Evolutionary conservation across 2,797 vertebrate genomes (phyloP), one percentile per base, ranked within the genome.

Genomic region (Sciurus carolinensis): DNA sequence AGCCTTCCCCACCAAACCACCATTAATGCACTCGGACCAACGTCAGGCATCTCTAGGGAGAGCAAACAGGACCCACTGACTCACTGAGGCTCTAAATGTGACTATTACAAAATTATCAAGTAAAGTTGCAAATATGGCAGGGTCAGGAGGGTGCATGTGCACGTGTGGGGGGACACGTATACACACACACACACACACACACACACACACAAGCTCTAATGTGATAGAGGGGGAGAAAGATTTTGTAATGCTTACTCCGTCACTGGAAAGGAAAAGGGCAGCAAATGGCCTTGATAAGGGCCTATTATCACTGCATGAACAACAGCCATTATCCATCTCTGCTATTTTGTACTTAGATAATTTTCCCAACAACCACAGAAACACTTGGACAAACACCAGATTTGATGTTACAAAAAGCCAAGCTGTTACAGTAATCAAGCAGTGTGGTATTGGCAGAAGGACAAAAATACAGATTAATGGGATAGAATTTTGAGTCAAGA

Each of bases 101-200:
- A 98, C 95, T 97, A 97, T 98, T 98, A 97, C 95, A 26, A 98
- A 97, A 97, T 94, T 98, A 98, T 89, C 97, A 89, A 95, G 90
- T 15, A 93, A 67, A 94, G 73, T 87, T 92, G 97, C 93, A 50
- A 54, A 52, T 36, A 36, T 14, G 83, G 59, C 62, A 97, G 96
- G 93, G 98, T 96, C 95, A 97, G 18, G 91, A 90, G 73, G 26
- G 15, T 10, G 13, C 18, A 18, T 22, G 7, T 7, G 22, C n/a
- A 39, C 5, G 1, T 36, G 50, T 26, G 1, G 39, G 39, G 39
- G 39, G 39, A 5, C 39, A 39, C 39, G 39, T 39, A 18, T 26
- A 71, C 28, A 6, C 54, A 54, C 54, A 39, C 28, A 64, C 7
- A 36, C 3, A 24, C 22, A 20, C n/a, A 36, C 14, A 52, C 3